phyloP scores from a whole-genome alignment of 2,888 invertebrate genomes.

The Pandemis heparana region DNA sequence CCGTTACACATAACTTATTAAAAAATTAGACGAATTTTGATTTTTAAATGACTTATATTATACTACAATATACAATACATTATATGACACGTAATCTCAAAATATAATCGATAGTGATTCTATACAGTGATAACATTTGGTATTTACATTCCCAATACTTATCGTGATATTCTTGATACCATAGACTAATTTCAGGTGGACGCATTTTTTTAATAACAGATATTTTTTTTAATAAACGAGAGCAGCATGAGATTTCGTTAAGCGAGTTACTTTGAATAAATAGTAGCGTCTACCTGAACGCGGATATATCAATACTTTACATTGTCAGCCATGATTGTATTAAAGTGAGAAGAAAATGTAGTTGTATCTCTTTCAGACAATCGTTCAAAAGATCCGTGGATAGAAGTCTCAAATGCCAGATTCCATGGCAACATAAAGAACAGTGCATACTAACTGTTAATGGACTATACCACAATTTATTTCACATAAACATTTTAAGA shows the following conservation, averaged over 20 bases:
- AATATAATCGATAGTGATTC: slow-evolving; percentile 56
- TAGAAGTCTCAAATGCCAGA: not conserved
- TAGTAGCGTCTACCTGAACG: slow-evolving; percentile 15
- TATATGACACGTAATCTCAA: slow-evolving; percentile 77
- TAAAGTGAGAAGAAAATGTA: not conserved
- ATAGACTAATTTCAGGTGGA: slow-evolving; percentile 18
- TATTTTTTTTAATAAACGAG: not conserved
- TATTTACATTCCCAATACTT: slow-evolving; percentile 55
- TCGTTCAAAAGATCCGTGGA: not conserved
- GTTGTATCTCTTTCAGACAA: not conserved
- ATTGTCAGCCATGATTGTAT: slow-evolving; percentile 12
- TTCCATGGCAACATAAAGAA: not conserved
- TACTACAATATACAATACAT: slow-evolving; percentile 53
- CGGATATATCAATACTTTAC: slow-evolving; percentile 23
- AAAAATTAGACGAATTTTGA: slow-evolving; percentile 64
- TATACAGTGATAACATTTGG: slow-evolving; percentile 72
- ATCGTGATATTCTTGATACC: slow-evolving; percentile 39
- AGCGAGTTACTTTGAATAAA: not conserved
- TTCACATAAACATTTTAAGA: not conserved
- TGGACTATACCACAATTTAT: not conserved
- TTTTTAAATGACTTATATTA: slow-evolving; percentile 58
- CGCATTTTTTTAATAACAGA: slow-evolving; percentile 12
- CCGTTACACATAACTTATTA: slow-evolving; percentile 75
- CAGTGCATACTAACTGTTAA: not conserved
- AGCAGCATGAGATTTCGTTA: slow-evolving; percentile 12